Evolutionary conservation across 2,113 vertebrate genomes (phyloP), one percentile per base, ranked within the genome.

Genomic region (Rhinolophus ferrumequinum): DNA sequence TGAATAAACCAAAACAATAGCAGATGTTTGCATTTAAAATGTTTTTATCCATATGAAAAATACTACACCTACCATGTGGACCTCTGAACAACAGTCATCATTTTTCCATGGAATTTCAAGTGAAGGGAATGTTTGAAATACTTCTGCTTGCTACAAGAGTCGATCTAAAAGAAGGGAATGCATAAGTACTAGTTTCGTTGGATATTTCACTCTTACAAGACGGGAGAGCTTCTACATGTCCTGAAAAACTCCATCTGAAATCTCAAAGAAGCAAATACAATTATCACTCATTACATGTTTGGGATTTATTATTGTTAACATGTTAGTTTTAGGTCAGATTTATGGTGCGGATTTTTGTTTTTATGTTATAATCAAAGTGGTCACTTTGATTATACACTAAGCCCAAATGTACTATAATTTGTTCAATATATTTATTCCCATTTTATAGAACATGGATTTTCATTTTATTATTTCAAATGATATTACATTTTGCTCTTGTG

Each of bases 391-490:
- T 97, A 93, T 80, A 93, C 3, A 86, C 2, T 91, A 96, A 86
- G 38, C 69, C 93, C 94, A 97, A 95, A 93, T 89, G 73, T 89
- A 38, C 96, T 92, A 66, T 97, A 94, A 95, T 79, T 75, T 94
- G 35, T 96, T 97, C 89, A 83, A 19, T 93, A 89, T 89, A 97
- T 97, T 97, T 94, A 75, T 94, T 70, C 73, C 41, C 30, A 93
- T 91, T 97, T 97, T 96, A 94, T 96, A 93, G 89, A 81, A 70
- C 52, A 83, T 97, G 86, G 77, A 93, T 89, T 86, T 95, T 93
- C 69, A 91, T 97, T 98, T 97, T 97, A 92, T 93, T 97, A 66
- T 96, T 97, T 97, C 73, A 86, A 73, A 91, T 95, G 86, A 93
- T 93, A 69, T 94, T 96, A 83, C 75, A 92, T 95, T 96, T 97